Evolutionary conservation across 2,113 vertebrate species (phyloP).

Genomic region (Synodontis membranacea): DNA sequence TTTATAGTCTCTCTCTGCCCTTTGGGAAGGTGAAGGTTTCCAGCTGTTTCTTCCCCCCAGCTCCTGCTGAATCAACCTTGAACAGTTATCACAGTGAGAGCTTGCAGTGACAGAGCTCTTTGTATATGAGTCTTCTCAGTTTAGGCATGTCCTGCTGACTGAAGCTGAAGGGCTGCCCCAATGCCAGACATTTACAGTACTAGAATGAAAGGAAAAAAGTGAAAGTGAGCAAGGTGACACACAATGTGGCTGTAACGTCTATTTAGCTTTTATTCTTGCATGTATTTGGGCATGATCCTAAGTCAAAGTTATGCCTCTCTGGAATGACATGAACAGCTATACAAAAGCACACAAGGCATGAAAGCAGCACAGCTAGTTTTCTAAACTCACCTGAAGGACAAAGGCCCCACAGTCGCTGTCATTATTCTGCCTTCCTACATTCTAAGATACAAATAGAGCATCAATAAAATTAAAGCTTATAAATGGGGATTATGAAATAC

Average conservation of each 20-base stretch:
- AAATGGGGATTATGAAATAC: neutral
- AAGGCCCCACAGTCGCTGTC: conserved; percentile 93
- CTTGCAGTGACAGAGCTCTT: conserved; percentile 94
- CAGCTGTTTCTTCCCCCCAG: neutral
- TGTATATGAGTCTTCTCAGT: conserved; percentile 90
- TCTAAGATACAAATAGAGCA: conserved; percentile 70
- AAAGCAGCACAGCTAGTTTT: neutral
- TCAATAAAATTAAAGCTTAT: neutral
- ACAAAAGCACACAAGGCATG: neutral
- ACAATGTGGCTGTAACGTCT: neutral
- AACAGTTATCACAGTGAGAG: conserved; percentile 79
- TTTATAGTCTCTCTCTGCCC: conserved; percentile 37
- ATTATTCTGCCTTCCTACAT: conserved; percentile 90
- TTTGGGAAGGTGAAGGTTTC: conserved; percentile 43
- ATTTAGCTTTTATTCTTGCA: neutral
- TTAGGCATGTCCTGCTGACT: conserved; percentile 92
- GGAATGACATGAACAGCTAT: neutral
- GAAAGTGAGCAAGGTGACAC: neutral
- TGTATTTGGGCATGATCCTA: neutral
- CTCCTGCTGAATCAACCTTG: conserved; percentile 15
- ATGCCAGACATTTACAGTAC: conserved; percentile 91
- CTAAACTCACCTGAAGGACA: conserved; percentile 83
- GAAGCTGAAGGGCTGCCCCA: conserved; percentile 84
- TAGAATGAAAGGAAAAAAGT: conserved; percentile 55
- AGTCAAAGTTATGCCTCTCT: neutral